Conservation (phyloP, 2,797 vertebrate genomes). For the Ambastaia sidthimunki region DNA sequence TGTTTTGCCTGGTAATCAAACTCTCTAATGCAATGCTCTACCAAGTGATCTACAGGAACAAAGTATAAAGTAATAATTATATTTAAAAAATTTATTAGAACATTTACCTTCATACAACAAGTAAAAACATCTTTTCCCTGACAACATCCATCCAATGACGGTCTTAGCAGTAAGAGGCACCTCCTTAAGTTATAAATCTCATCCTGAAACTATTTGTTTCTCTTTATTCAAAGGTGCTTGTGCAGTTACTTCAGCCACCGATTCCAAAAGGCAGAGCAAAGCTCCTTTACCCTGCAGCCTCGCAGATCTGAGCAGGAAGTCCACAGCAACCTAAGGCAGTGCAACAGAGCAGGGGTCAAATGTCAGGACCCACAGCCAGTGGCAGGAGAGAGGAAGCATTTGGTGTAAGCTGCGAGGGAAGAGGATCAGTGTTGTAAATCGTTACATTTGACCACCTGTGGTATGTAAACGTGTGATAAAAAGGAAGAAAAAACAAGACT, state of each 20-base stretch:
- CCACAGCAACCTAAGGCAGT: constrained; percentile 28
- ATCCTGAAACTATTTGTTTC: constrained; percentile 53
- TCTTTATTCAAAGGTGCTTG: constrained; percentile 73
- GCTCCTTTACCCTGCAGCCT: constrained; percentile 78
- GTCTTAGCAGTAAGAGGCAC: too few species aligned
- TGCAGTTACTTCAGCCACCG: constrained; percentile 70
- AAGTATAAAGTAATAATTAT: too few species aligned
- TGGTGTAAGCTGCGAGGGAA: constrained; percentile 69
- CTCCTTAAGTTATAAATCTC: too few species aligned
- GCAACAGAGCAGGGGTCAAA: constrained; percentile 21
- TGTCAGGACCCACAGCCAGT: constrained; percentile 27
- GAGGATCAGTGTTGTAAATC: constrained; percentile 29
- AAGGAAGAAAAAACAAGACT: constrained; percentile 77
- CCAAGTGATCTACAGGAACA: too few species aligned
- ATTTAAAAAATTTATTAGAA: too few species aligned
- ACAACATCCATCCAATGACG: too few species aligned
- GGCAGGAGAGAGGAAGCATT: constrained; percentile 64
- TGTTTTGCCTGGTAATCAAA: too few species aligned
- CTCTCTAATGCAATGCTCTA: too few species aligned
- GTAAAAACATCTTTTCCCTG: too few species aligned
- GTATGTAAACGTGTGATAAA: constrained; percentile 28
- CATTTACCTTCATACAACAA: too few species aligned
- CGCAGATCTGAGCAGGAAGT: constrained; percentile 59
- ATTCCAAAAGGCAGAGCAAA: constrained; percentile 76
- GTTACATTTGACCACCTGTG: constrained; percentile 17